Evolutionary conservation across 2,797 vertebrate species (phyloP).

Genomic region (Ataeniobius toweri): DNA sequence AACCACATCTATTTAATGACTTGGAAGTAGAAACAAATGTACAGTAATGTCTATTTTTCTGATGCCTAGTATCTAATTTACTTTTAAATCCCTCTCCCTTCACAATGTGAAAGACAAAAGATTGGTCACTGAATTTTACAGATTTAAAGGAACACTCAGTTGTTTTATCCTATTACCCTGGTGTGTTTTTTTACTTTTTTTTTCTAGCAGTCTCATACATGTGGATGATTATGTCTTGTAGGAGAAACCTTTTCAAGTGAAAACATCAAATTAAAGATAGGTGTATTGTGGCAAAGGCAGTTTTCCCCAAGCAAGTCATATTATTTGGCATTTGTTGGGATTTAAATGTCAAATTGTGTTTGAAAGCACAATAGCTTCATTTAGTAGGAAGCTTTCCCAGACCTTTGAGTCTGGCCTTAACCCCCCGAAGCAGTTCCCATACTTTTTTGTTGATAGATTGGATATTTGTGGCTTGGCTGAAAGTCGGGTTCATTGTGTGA

Average conservation of each 20-base stretch:
- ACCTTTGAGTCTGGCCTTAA: neutral
- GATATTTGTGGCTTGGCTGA: neutral
- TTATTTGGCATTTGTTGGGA: neutral
- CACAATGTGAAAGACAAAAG: neutral
- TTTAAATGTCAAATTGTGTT: conserved; percentile 3
- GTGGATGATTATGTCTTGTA: neutral
- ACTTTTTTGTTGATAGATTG: neutral
- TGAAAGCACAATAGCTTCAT: neutral
- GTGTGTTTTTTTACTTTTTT: neutral
- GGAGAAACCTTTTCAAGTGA: neutral
- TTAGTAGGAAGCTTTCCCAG: conserved; percentile 13
- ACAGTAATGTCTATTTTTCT: neutral
- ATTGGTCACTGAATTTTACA: neutral
- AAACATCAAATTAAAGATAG: neutral
- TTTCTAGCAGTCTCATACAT: neutral
- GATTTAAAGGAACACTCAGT: neutral
- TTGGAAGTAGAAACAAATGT: neutral
- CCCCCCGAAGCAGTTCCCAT: conserved; percentile 22
- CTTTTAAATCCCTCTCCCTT: neutral
- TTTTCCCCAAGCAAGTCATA: neutral
- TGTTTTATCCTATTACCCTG: neutral
- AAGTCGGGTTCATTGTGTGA: neutral
- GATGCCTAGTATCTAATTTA: neutral
- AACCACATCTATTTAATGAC: neutral
- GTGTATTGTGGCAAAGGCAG: neutral